Conservation (phyloP, 2,888 invertebrate genomes). For the Coronaproctus castanopsis region DNA sequence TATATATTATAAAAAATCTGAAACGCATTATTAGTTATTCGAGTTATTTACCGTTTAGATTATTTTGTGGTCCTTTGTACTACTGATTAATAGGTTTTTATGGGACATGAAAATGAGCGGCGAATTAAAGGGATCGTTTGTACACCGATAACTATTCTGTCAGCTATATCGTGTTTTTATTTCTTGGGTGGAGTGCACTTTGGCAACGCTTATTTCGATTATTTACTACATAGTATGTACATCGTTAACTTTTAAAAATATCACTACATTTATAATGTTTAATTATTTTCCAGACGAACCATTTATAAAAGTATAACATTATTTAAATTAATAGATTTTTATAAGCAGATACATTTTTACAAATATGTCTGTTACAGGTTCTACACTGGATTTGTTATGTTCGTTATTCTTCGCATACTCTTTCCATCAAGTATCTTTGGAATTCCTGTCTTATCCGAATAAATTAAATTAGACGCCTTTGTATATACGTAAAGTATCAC, state of each 20-base stretch:
- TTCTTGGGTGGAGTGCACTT: slow-evolving; percentile 59
- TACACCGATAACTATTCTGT: slow-evolving; percentile 52
- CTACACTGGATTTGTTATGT: neutral
- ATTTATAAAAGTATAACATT: too few species aligned
- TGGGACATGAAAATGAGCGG: slow-evolving; percentile 28
- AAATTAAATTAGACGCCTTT: too few species aligned
- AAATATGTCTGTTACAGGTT: slow-evolving; percentile 6
- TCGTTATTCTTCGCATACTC: slow-evolving; percentile 28
- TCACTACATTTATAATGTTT: neutral
- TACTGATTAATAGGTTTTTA: too few species aligned
- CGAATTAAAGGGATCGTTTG: slow-evolving; percentile 46
- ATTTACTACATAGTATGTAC: slow-evolving; percentile 23
- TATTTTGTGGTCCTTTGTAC: too few species aligned
- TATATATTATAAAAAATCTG: too few species aligned
- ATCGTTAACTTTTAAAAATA: slow-evolving; percentile 27
- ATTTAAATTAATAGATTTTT: too few species aligned
- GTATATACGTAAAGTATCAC: too few species aligned
- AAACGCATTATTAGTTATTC: too few species aligned
- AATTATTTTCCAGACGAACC: too few species aligned
- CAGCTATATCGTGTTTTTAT: slow-evolving; percentile 69
- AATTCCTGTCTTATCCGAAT: slow-evolving; percentile 25
- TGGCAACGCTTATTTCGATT: slow-evolving; percentile 46
- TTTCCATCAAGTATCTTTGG: slow-evolving; percentile 35
- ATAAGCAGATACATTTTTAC: too few species aligned
- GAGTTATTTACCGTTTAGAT: too few species aligned